Base-by-base conservation (phyloP, 1,140 invertebrate genomes). In the Cotesia glomerata region DNA sequence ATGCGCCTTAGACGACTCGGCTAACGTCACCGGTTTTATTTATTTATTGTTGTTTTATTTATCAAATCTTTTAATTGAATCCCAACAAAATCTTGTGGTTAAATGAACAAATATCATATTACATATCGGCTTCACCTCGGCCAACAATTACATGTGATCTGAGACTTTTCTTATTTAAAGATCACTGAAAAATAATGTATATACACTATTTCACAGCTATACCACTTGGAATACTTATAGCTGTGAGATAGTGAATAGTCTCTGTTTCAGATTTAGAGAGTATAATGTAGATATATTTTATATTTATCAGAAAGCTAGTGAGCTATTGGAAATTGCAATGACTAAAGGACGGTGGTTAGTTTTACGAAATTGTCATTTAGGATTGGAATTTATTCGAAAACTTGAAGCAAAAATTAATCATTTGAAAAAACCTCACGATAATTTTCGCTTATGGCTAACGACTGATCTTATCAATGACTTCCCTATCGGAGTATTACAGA, bases 361-460 rank as follows among this genome's bases (percentile, higher is more conserved):
- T 89, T 87, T 96, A 32, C 95, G 97, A 87, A 97, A 97, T 83
- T 97, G 95, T 75, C 95, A 98, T 82, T 87, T 97, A 66, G 82
- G 96, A 5, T 87, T 95, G 0, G 87, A 88, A n/a, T 97, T 96
- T 87, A 89, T 95, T 0, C 89, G 89, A 32, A 90, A 92, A 56
- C 84, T 97, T 58, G 95, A 97, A 82, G 96, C 96, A 80, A 88
- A 92, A 73, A 82, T 97, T 52, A 95, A 96, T 76, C 89, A 91
- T 76, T 89, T 95, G 67, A 90, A 86, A 56, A 93, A 92, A 77
- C 93, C 94, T 0, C 94, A 97, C 89, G 92, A 94, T 0, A 94
- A 97, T 82, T 97, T 97, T 84, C 87, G 96, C n/a, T 86, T 98
- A 0, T 98, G 95, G 95, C 85, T 98, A 34, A 97, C 95, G 1